Base-by-base conservation (phyloP, 2,888 invertebrate species). In the Stenodera caucasica region DNA sequence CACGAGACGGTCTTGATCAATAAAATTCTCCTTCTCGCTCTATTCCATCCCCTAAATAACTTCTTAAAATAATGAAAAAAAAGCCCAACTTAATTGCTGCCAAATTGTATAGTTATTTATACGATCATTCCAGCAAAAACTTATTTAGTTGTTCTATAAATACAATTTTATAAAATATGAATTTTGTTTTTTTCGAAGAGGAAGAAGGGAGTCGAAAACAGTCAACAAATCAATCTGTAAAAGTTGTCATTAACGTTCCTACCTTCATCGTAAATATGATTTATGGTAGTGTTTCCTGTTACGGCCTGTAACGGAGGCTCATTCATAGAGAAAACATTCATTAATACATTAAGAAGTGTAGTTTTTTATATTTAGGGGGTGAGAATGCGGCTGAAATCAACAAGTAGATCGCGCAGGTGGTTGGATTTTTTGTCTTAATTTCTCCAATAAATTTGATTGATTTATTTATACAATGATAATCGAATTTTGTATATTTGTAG, bases 1-100 rank as follows among this genome's bases (percentile, higher is more conserved):
- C 63, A 63, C 63, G 63, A 63, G 45, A 57, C 57, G 50, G 14
- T 4, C 52, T 40, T 63, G 54, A 63, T 63, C 63, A 55, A 63
- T 63, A 60, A 62, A 33, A n/a, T n/a, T n/a, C n/a, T n/a, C n/a
- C n/a, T n/a, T n/a, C n/a, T n/a, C n/a, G n/a, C n/a, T n/a, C n/a
- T n/a, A n/a, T n/a, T 18, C 6, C 15, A 1, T 18, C 37, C 9
- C 15, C 55, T n/a, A 60, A 63, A 63, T 60, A 63, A 53, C 50
- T 55, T 55, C 61, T 52, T 55, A 61, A 58, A 61, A 61, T 61
- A 60, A 53, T 52, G 53, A n/a, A n/a, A n/a, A n/a, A 40, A 40
- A 40, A 18, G 8, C 8, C 4, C 29, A 8, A 6, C 8, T 37
- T 37, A 37, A 37, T 37, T 37, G 8, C 33, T 12, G 15, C 14